Percentiles rank a stretch among this genome's conserved stretches.
These are phyloP conservation scores for Anneissia japonica DNA, from an alignment of 35 echinoderm and acorn worm species.

Conservation along the genomic window DNA sequence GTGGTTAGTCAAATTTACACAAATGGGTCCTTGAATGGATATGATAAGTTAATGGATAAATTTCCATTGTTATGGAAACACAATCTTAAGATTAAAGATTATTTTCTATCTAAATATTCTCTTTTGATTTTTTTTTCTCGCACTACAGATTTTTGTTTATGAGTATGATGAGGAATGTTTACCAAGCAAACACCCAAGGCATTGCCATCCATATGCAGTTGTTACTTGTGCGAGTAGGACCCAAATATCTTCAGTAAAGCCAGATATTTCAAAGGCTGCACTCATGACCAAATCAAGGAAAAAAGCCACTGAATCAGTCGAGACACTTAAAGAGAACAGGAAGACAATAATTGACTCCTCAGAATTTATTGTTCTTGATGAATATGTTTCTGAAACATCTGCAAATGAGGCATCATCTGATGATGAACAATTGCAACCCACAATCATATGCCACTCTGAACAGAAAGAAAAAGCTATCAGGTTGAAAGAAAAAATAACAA, in stretches of 20 bases:
- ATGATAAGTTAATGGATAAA: too few relatives aligned
- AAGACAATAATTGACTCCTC: too few relatives aligned
- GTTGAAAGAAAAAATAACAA: neutral
- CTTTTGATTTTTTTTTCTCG: neutral
- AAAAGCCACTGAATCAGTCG: too few relatives aligned
- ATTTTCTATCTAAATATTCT: neutral
- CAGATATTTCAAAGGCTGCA: too few relatives aligned
- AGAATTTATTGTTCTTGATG: neutral
- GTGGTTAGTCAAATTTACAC: too few relatives aligned
- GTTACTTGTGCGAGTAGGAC: neutral
- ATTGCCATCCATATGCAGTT: constrained; percentile 39
- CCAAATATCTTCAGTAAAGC: too few relatives aligned
- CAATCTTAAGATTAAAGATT: too few relatives aligned
- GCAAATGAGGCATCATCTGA: neutral
- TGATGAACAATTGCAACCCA: neutral
- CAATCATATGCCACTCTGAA: neutral
- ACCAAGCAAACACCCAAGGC: constrained; percentile 15
- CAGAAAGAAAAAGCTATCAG: neutral
- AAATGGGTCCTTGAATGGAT: too few relatives aligned
- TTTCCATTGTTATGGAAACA: too few relatives aligned
- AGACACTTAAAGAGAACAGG: too few relatives aligned
- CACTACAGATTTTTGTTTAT: constrained; percentile 25
- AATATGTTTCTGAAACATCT: neutral
- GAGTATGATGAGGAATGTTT: constrained; percentile 24
- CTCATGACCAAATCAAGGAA: too few relatives aligned